Conservation (phyloP, 2,797 vertebrate genomes). For the Gymnoscopelus microlampas region DNA sequence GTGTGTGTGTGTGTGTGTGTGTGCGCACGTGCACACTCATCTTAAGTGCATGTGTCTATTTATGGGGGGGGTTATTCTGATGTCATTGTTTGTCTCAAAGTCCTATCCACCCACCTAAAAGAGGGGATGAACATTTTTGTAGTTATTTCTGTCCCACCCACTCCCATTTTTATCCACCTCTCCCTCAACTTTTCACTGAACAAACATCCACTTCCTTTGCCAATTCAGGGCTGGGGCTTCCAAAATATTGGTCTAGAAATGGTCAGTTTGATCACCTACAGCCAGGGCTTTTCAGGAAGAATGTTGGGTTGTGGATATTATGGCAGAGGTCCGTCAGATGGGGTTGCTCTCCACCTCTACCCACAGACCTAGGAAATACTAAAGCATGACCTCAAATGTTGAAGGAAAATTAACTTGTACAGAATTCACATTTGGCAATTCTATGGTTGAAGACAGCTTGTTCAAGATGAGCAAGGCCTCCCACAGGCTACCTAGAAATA, state of each 20-base stretch:
- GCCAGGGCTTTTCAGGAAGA: constrained; percentile 32
- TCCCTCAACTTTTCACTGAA: constrained; percentile 37
- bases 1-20: neutral
- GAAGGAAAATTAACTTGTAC: neutral
- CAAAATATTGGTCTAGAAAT: constrained; percentile 45
- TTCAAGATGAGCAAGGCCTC: constrained; percentile 14
- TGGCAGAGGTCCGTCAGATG: constrained; percentile 25
- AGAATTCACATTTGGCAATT: too few species aligned
- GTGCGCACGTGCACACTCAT: neutral
- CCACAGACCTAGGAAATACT: constrained; percentile 11
- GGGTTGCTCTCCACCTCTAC: constrained; percentile 26
- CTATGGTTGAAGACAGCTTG: too few species aligned
- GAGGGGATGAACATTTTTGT: constrained; percentile 38
- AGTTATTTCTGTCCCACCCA: constrained; percentile 67
- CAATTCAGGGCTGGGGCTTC: constrained; percentile 43
- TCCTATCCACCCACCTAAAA: constrained; percentile 58
- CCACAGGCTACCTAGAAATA: constrained; percentile 17
- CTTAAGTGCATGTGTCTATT: neutral
- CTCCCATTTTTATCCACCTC: constrained; percentile 23
- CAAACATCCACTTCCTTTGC: constrained; percentile 63
- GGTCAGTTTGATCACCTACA: constrained; percentile 31
- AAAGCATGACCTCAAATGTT: neutral
- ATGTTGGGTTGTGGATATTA: constrained; percentile 25
- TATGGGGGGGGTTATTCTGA: constrained; percentile 52
- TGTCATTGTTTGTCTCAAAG: constrained; percentile 64